Evolutionary conservation across 1,140 invertebrate genomes (phyloP), one percentile per base, ranked within the genome.

Genomic region (Samia ricini): DNA sequence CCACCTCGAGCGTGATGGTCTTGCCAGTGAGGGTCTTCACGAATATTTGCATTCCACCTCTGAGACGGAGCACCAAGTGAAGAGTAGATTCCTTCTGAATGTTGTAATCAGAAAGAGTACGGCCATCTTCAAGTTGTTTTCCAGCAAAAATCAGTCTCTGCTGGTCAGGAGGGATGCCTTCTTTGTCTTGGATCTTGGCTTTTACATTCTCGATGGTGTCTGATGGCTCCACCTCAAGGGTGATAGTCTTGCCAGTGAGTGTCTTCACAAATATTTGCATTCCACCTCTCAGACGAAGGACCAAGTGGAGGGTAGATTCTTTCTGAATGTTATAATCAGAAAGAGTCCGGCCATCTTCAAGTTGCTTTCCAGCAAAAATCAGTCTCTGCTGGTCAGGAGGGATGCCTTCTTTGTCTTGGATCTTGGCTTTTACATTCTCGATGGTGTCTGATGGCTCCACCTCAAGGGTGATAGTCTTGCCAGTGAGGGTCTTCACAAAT

Each of bases 141-240:
- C 94, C 94, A 20, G 93, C n/a, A n/a, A n/a, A n/a, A n/a, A n/a
- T n/a, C n/a, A n/a, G n/a, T n/a, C n/a, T n/a, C n/a, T n/a, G n/a
- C n/a, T n/a, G n/a, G n/a, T n/a, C n/a, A n/a, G n/a, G n/a, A n/a
- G n/a, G n/a, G n/a, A n/a, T n/a, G n/a, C n/a, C n/a, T n/a, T n/a
- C n/a, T n/a, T n/a, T n/a, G n/a, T n/a, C n/a, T 94, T 0, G 94
- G 75, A 21, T 93, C 94, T 67, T 94, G 20, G 61, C 61, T 57
- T 63, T 63, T 49, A 63, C 61, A 50, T 63, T 63, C 50, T 63
- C 61, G 8, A 91, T 0, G 92, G 82, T 0, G 95, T 96, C 48
- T 95, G 92, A 0, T 95, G 95, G 91, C 97, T 95, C 91, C 95
- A 51, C 57, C 57, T 55, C 15, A 23, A 64, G 51, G 12, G 58